Percentiles rank a stretch among this genome's conserved stretches.
Conservation (phyloP, 2,888 invertebrate genomes). For the Muscina levida region DNA sequence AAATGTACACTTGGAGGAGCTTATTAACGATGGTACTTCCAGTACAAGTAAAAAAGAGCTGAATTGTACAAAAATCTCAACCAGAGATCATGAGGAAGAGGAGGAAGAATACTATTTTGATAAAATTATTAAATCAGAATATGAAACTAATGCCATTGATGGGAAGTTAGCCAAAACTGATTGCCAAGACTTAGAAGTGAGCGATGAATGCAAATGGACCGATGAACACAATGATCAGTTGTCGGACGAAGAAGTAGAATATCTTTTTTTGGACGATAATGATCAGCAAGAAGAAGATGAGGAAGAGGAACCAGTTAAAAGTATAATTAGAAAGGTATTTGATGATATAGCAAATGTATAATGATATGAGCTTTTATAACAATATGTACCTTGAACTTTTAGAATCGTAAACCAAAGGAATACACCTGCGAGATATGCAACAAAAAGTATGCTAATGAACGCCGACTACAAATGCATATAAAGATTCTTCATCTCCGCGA, state of each 20-base stretch:
- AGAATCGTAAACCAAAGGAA: constrained; percentile 54
- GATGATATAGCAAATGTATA: neutral
- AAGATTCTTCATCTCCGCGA: constrained; percentile 52
- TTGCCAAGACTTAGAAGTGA: neutral
- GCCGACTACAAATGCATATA: constrained; percentile 49
- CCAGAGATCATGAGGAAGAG: neutral
- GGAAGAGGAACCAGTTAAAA: constrained; percentile 47
- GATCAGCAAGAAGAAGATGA: neutral
- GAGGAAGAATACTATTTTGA: constrained; percentile 16
- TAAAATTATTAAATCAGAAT: constrained; percentile 12
- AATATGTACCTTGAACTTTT: too few relatives aligned
- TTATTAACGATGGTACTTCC: neutral
- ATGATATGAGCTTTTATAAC: neutral
- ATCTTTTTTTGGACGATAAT: neutral
- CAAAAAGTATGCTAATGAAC: constrained; percentile 49
- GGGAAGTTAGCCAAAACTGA: constrained; percentile 9
- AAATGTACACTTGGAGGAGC: constrained; percentile 54
- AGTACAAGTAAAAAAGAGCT: neutral
- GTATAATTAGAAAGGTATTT: constrained; percentile 52
- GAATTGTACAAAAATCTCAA: neutral
- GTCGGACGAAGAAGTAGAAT: constrained; percentile 14
- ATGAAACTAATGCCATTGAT: too few relatives aligned
- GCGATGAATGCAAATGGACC: neutral
- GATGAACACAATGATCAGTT: constrained; percentile 32
- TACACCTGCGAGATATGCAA: constrained; percentile 49